Base-by-base conservation (phyloP, 2,888 invertebrate species). In the Drosophila diplacantha region DNA sequence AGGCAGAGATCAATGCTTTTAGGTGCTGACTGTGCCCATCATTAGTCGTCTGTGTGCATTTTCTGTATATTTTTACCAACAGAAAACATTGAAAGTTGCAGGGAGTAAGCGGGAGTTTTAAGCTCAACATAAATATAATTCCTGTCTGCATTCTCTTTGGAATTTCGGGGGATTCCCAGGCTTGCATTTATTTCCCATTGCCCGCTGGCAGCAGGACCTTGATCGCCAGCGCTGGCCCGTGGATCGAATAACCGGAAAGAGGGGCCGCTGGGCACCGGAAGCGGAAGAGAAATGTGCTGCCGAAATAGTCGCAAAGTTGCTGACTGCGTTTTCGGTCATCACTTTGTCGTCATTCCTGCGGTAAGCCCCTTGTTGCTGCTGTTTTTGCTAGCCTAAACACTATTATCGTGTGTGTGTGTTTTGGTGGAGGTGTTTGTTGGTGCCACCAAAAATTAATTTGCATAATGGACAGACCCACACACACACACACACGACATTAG, bases 291-390 rank as follows among this genome's bases (percentile, higher is more conserved):
- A 77, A 72, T 62, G 71, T 68, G 69, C 53, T 80, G 74, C 60
- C 73, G 71, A 79, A 79, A 74, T 66, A 69, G 73, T 81, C 69
- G 72, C 73, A 82, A 77, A 79, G 78, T 77, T 79, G 83, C 79
- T 79, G 81, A 82, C 82, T 79, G 78, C 73, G 66, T 73, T 81
- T 73, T 65, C 69, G 80, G 76, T 71, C 80, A 76, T 79, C 72
- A 79, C 80, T 76, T 80, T 73, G 72, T 72, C 72, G 77, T 81
- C 76, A 82, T 78, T 81, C 61, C 69, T 81, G 78, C 69, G 82
- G 82, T 68, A 43, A 50, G 38, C 49, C 56, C 43, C 50, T 56
- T 64, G 53, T 54, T 57, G 63, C 38, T 61, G 57, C 18, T 55
- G 20, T 24, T 50, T 54, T 53, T 32, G 47, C 20, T 20, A 24